These are phyloP conservation scores for Folsomia candida DNA, from an alignment of 2,888 invertebrate genomes.

Conservation along the genomic window DNA sequence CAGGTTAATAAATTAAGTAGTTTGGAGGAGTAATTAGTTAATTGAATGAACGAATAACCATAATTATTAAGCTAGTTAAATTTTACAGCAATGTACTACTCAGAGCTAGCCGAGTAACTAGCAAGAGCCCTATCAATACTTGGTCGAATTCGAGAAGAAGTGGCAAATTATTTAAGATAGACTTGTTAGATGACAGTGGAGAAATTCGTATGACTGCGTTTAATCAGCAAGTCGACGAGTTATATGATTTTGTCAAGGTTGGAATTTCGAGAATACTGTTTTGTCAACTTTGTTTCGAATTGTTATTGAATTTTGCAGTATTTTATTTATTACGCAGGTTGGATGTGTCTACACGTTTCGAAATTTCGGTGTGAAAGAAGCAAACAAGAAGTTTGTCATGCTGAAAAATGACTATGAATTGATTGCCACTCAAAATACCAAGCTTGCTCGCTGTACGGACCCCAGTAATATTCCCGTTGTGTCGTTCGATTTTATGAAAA, in stretches of 20 bases:
- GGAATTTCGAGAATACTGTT: no score
- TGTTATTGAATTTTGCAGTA: no score
- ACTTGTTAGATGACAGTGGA: conserved; percentile 88
- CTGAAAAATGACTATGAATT: conserved; percentile 95
- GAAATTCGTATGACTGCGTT: conserved; percentile 92
- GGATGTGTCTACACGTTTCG: conserved; percentile 85
- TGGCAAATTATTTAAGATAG: conserved; percentile 89
- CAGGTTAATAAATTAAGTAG: no score
- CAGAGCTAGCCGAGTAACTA: conserved; percentile 80
- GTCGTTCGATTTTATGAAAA: conserved; percentile 72
- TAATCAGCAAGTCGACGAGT: conserved; percentile 81
- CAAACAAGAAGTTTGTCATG: conserved; percentile 82
- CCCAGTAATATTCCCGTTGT: conserved; percentile 68
- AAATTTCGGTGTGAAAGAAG: conserved; percentile 80
- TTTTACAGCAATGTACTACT: conserved; percentile 74
- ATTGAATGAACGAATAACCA: background rate
- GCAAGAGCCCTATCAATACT: conserved; percentile 74
- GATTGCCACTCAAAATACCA: conserved; percentile 75
- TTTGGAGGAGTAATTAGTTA: background rate
- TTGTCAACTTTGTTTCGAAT: no score
- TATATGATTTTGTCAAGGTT: conserved; percentile 82
- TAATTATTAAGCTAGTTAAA: background rate
- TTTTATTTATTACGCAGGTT: conserved; percentile 57
- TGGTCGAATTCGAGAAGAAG: conserved; percentile 92
- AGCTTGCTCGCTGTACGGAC: conserved; percentile 58